phyloP scores from a whole-genome alignment of 2,888 invertebrate genomes.

The Eubasilissa splendida region DNA sequence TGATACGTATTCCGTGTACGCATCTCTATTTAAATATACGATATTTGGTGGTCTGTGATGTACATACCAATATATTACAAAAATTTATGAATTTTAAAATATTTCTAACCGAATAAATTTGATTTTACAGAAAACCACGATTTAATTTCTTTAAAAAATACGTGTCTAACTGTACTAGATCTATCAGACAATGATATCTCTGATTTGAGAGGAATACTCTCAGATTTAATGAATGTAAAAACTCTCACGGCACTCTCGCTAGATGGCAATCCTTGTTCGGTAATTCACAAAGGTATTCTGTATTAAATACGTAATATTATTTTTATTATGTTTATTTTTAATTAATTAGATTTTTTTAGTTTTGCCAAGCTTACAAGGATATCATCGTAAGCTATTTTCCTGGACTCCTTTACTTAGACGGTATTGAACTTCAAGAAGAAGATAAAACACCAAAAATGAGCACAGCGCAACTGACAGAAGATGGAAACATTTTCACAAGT shows the following conservation, averaged over 20 bases:
- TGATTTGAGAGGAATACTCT: conserved; percentile 11
- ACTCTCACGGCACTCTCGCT: conserved; percentile 19
- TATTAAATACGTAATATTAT: background rate
- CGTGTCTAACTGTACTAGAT: conserved; percentile 4
- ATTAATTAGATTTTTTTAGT: conserved; percentile 15
- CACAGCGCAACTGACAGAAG: conserved; percentile 57
- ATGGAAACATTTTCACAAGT: conserved; percentile 64
- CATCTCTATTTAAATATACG: too few relatives aligned
- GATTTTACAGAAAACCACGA: conserved; percentile 14
- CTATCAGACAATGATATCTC: conserved; percentile 23
- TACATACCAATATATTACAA: too few relatives aligned
- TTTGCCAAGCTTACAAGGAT: conserved; percentile 28
- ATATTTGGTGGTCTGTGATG: too few relatives aligned
- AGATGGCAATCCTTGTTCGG: conserved; percentile 35
- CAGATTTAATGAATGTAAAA: background rate
- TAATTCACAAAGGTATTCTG: background rate
- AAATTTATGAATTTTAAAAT: background rate
- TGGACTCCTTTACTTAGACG: conserved; percentile 70
- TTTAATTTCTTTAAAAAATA: conserved; percentile 13
- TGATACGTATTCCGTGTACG: too few relatives aligned
- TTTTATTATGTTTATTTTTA: background rate
- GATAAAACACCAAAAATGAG: conserved; percentile 45
- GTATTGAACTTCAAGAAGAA: conserved; percentile 65
- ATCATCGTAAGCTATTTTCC: conserved; percentile 61
- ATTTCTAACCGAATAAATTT: background rate